A percentile compares a stretch with the other conserved stretches of the same genome.
These are phyloP conservation scores for Ceryle rudis DNA, from an alignment of 2,797 vertebrate species.

Conservation along the genomic window DNA sequence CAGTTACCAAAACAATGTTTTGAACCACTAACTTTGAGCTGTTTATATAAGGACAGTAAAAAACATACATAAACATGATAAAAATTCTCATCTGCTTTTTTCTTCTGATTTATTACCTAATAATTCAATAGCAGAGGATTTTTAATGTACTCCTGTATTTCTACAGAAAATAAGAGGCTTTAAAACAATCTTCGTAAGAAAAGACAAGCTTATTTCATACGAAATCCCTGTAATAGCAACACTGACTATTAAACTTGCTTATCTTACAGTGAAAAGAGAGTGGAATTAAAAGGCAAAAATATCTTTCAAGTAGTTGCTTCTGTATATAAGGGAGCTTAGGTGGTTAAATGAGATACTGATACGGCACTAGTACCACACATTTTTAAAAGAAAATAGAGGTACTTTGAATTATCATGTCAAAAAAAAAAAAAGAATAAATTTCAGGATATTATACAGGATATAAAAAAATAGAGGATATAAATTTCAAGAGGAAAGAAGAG, in stretches of 20 bases:
- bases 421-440: too few species aligned
- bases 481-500: conserved; percentile 27
- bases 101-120: conserved; percentile 37
- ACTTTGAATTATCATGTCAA: neutral
- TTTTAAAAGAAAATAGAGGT: conserved; percentile 22
- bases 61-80: neutral
- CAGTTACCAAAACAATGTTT: conserved; percentile 9
- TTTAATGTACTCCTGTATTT: neutral
- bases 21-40: neutral
- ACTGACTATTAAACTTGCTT: neutral
- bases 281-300: neutral
- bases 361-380: neutral
- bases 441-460: conserved; percentile 52
- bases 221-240: neutral
- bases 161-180: neutral
- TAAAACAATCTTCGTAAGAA: neutral
- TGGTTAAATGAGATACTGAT: neutral
- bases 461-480: neutral
- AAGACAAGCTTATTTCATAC: neutral
- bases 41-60: conserved; percentile 15
- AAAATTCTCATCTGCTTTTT: neutral
- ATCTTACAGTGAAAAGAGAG: neutral
- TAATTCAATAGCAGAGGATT: neutral
- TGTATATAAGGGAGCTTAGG: neutral
- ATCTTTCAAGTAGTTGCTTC: neutral